A percentile compares a stretch with the other conserved stretches of the same genome.
Conservation (phyloP, 2,113 vertebrate genomes). For the Riparia riparia region DNA sequence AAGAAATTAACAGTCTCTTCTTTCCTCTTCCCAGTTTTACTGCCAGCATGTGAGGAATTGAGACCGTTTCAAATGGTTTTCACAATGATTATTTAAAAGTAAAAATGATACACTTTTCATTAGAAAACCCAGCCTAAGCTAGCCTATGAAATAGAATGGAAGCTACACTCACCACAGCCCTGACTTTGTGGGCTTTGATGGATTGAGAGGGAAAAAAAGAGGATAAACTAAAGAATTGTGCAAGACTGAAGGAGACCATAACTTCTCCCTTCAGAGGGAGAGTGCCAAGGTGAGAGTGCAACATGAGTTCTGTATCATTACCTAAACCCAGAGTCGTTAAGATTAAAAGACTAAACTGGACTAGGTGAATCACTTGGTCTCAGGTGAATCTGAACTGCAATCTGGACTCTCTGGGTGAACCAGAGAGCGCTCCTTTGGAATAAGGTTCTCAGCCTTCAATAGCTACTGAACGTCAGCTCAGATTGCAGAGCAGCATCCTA, state of each 20-base stretch:
- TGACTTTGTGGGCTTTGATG: not conserved
- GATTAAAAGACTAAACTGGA: not conserved
- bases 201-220: not conserved
- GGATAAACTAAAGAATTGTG: not conserved
- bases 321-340: not conserved
- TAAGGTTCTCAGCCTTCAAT: not conserved
- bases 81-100: not conserved
- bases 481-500: not conserved
- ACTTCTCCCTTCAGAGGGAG: not conserved
- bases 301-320: accelerated
- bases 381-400: not conserved
- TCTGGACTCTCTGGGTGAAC: not conserved
- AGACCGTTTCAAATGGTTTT: not conserved
- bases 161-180: accelerated
- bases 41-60: not conserved
- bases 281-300: not conserved
- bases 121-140: not conserved
- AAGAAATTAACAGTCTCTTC: not conserved
- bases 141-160: not conserved
- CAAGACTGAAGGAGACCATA: not conserved
- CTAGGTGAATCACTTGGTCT: not conserved
- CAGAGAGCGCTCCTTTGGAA: not conserved
- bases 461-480: not conserved
- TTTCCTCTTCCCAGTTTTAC: not conserved
- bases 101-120: not conserved